Evolutionary conservation across 1,140 invertebrate species (phyloP).

Genomic region (Hesperophylax magnus): DNA sequence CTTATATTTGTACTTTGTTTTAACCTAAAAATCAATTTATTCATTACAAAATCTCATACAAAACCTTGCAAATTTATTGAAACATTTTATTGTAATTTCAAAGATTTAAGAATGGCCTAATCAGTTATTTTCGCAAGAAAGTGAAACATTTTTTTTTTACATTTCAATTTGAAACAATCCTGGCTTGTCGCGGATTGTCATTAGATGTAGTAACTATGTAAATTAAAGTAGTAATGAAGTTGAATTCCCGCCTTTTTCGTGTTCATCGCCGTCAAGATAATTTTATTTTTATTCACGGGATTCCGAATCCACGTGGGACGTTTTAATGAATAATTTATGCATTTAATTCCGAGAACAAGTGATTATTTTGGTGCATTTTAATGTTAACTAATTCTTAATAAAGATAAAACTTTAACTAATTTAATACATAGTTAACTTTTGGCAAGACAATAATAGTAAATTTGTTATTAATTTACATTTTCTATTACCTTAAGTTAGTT

Average conservation of each 20-base stretch:
- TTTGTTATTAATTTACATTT: too few species aligned
- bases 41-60: too few species aligned
- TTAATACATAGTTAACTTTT: too few species aligned
- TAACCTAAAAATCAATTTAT: too few species aligned
- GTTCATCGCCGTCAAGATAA: not conserved
- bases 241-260: conserved; percentile 10
- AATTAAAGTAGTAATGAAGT: not conserved
- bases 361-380: not conserved
- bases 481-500: too few species aligned
- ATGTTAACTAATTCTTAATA: not conserved
- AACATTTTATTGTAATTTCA: too few species aligned
- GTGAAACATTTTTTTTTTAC: not conserved
- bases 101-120: too few species aligned
- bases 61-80: too few species aligned
- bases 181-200: not conserved
- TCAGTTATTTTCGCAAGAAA: too few species aligned
- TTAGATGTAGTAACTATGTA: conserved; percentile 6
- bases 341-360: not conserved
- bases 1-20: too few species aligned
- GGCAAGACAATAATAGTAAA: too few species aligned
- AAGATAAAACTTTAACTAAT: not conserved
- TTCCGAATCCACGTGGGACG: not conserved
- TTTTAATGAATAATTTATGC: conserved; percentile 11
- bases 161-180: not conserved
- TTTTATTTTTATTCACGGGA: conserved; percentile 12